Base-by-base conservation (phyloP, 2,113 vertebrate species). In the Calidris pygmaea region DNA sequence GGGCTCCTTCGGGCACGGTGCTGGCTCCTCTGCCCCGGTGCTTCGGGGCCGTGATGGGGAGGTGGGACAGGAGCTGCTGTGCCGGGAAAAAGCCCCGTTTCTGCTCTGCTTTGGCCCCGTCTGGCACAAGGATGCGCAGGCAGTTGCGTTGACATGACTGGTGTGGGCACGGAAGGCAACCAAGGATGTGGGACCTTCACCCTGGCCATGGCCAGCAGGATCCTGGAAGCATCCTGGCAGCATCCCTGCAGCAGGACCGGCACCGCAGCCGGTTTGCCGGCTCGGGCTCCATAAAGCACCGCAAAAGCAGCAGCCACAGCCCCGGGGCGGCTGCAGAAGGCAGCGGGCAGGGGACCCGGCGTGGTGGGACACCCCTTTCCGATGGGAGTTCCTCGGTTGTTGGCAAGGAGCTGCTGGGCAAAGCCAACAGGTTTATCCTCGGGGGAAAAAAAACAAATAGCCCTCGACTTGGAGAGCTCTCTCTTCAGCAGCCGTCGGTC, bases 71-170 rank as follows among this genome's bases (percentile, higher is more conserved):
- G 82, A 45, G 47, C 62, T 30, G 60, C 18, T 14, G 34, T 14
- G 45, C 60, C 0, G 5, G 66, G 70, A 45, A 50, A 41, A 78
- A 52, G 56, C 52, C 58, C 55, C 12, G 0, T 9, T 78, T 29
- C 56, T 79, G 37, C 91, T 75, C 66, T 27, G 74, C 10, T 43
- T 29, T n/a, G 53, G 29, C 74, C 41, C 0, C 1, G 3, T 1
- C 10, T 10, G 74, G 12, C 15, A 5, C 0, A 0, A 1, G 14
- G 73, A 53, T 22, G n/a, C 53, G 5, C 1, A 6, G 52, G 53
- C 1, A 0, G 9, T 30, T 9, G 29, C 2, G 3, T 35, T 3
- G 8, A 59, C 45, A 2, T 5, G 41, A 2, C 53, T 26, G 60
- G 20, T 15, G 14, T 7, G 9, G 59, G 52, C 32, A 34, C 35